Conservation (phyloP, 2,888 invertebrate species). For the Dynastes hyllus region DNA sequence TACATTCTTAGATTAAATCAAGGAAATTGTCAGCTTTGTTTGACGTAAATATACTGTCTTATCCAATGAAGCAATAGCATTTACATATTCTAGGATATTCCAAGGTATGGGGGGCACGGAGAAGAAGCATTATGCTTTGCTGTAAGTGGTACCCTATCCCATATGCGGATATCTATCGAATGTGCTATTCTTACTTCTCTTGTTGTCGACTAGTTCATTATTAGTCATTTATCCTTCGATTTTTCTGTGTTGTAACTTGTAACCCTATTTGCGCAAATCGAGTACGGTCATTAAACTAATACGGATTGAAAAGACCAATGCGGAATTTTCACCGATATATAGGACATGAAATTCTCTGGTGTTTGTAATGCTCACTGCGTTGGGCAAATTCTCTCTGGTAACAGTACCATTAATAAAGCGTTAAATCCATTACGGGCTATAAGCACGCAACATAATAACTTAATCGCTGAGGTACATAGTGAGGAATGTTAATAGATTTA, state of each 20-base stretch:
- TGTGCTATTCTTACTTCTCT: background rate
- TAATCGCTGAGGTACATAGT: background rate
- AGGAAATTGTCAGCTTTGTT: background rate
- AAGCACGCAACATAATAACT: constrained; percentile 14
- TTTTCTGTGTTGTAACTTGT: background rate
- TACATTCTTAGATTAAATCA: constrained; percentile 4
- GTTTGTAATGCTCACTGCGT: background rate
- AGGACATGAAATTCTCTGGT: background rate
- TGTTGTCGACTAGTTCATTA: background rate
- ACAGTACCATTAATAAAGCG: constrained; percentile 2
- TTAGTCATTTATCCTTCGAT: constrained; percentile 11
- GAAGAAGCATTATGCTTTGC: background rate
- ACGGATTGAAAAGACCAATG: background rate
- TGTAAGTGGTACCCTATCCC: background rate
- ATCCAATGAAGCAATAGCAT: background rate
- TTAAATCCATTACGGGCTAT: background rate
- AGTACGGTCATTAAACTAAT: constrained; percentile 5
- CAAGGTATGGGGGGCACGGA: background rate
- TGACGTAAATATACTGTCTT: background rate
- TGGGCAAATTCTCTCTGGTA: background rate
- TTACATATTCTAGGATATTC: constrained; percentile 4
- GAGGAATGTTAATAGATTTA: constrained; percentile 9
- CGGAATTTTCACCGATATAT: background rate
- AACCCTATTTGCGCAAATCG: constrained; percentile 4
- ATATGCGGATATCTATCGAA: constrained; percentile 4